phyloP scores from a whole-genome alignment of 1,140 invertebrate species.

The Camponotus vicinus region DNA sequence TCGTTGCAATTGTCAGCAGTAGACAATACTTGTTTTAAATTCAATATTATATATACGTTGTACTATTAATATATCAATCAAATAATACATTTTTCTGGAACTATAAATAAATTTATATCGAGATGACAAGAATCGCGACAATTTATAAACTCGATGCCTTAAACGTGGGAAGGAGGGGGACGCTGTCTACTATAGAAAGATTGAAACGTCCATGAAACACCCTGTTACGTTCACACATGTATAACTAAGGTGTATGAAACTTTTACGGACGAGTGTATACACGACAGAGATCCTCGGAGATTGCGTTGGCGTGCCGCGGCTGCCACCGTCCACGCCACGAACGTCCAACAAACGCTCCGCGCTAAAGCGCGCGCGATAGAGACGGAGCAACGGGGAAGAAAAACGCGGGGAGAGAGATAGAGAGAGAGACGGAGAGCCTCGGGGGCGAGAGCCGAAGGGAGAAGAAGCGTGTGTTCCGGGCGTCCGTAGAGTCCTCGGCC shows the following conservation, averaged over 20 bases:
- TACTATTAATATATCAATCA: not conserved
- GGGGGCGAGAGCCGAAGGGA: conserved; percentile 31
- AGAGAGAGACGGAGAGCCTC: conserved; percentile 32
- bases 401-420: not conserved
- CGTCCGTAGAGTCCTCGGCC: conserved; percentile 65
- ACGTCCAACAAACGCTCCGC: conserved; percentile 66
- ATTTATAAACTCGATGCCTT: not conserved
- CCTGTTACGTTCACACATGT: not conserved
- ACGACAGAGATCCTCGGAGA: conserved; percentile 66
- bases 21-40: not conserved
- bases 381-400: conserved; percentile 40
- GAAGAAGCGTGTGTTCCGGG: conserved; percentile 58
- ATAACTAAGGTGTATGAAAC: conserved; percentile 7
- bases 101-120: not conserved
- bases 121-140: not conserved
- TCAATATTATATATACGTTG: not conserved
- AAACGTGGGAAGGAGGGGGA: too few species aligned
- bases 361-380: conserved; percentile 50
- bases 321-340: conserved; percentile 75
- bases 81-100: not conserved
- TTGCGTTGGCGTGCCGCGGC: conserved; percentile 75
- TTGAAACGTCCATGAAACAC: not conserved
- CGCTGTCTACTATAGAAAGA: not conserved
- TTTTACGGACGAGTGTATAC: conserved; percentile 70
- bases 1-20: not conserved